These are phyloP conservation scores for Microctonus aethiopoides DNA, from an alignment of 2,888 invertebrate species.

Conservation along the genomic window DNA sequence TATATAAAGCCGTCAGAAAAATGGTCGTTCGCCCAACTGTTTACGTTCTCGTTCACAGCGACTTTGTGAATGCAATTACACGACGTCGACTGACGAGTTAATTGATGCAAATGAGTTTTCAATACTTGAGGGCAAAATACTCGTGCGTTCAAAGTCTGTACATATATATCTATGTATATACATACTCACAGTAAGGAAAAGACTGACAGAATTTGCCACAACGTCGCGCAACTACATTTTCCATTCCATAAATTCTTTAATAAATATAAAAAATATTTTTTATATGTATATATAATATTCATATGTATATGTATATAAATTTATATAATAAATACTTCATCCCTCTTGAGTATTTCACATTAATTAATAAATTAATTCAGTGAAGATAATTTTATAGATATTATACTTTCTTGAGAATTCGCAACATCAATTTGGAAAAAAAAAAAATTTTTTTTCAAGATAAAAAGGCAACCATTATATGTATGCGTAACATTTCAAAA, in stretches of 20 bases:
- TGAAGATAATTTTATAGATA: not conserved
- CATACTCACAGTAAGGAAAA: constrained; percentile 13
- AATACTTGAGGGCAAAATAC: constrained; percentile 49
- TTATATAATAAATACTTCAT: not conserved
- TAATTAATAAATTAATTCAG: not conserved
- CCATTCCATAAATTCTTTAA: constrained; percentile 24
- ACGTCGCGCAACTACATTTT: constrained; percentile 30
- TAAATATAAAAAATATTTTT: no score
- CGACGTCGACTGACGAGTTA: constrained; percentile 55
- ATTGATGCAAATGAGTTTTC: constrained; percentile 58
- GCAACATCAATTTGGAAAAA: not conserved
- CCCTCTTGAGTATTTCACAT: not conserved
- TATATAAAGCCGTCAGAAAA: constrained; percentile 6
- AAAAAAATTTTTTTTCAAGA: no score
- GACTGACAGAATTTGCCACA: constrained; percentile 34
- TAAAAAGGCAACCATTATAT: not conserved
- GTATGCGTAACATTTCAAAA: not conserved
- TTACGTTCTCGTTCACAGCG: constrained; percentile 18
- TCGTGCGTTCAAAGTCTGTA: constrained; percentile 32
- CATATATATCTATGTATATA: no score
- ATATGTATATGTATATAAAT: constrained; percentile 9
- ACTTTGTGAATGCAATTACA: constrained; percentile 54
- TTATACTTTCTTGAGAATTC: not conserved
- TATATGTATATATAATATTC: not conserved
- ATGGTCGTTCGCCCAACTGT: constrained; percentile 6